phyloP scores from a whole-genome alignment of 2,797 vertebrate genomes.

The Sebastes hubbsi region DNA sequence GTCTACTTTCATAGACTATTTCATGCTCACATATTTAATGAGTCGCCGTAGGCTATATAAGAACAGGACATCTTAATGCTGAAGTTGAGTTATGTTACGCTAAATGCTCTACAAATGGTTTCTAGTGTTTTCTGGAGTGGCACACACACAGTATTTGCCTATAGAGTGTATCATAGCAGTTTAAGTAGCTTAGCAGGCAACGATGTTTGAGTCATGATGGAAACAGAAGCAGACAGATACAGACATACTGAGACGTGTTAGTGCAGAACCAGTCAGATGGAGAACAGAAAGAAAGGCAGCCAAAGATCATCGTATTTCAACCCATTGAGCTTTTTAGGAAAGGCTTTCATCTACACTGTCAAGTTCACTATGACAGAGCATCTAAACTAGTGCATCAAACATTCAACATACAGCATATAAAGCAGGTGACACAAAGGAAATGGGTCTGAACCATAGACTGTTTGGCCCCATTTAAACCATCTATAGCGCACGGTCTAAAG shows the following conservation, averaged over 20 bases:
- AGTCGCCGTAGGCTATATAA: background rate
- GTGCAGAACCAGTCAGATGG: slow-evolving; percentile 9
- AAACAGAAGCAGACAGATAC: slow-evolving; percentile 31
- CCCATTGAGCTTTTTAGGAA: background rate
- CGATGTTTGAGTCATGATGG: slow-evolving; percentile 9
- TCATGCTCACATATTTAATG: background rate
- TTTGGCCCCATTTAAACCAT: too few relatives aligned
- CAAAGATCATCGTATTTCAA: background rate
- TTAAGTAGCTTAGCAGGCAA: slow-evolving; percentile 18
- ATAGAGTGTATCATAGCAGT: background rate
- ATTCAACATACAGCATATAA: background rate
- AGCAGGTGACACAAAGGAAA: background rate
- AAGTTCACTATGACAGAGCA: background rate
- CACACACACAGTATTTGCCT: background rate
- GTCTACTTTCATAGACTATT: background rate
- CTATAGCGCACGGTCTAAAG: too few relatives aligned
- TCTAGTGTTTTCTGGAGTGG: background rate
- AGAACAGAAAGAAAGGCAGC: background rate
- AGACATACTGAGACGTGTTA: slow-evolving; percentile 23
- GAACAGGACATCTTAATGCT: background rate
- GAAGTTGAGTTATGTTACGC: background rate
- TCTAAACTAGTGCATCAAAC: background rate
- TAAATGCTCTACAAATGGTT: background rate
- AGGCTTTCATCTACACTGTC: background rate
- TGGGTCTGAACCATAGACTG: background rate